Percentiles rank a stretch among this genome's conserved stretches.
phyloP scores from a whole-genome alignment of 1,140 invertebrate species.

The Acromyrmex heyeri region DNA sequence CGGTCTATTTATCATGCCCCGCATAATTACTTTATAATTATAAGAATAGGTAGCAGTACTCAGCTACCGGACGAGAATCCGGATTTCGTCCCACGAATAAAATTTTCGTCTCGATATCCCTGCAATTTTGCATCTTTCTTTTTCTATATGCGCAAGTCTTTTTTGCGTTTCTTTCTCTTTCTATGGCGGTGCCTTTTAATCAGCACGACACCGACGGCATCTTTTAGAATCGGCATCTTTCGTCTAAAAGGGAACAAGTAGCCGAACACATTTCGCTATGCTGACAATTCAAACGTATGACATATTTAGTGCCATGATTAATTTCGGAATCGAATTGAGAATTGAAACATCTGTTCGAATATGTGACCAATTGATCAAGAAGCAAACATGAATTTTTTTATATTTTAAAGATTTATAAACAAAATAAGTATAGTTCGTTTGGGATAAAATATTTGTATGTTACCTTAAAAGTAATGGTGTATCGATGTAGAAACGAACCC shows the following conservation, averaged over 20 bases:
- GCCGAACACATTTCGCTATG: slow-evolving; percentile 17
- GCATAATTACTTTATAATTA: slow-evolving; percentile 82
- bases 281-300: not conserved
- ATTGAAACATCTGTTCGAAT: not conserved
- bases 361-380: not conserved
- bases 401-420: not conserved
- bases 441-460: slow-evolving; percentile 65
- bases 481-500: slow-evolving; percentile 98
- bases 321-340: slow-evolving; percentile 61
- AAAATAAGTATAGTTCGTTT: not conserved
- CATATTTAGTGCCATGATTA: slow-evolving; percentile 57
- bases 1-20: slow-evolving; percentile 79
- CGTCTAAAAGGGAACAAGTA: slow-evolving; percentile 39
- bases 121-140: slow-evolving; percentile 4
- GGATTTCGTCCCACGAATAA: slow-evolving; percentile 65
- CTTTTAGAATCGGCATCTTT: not conserved
- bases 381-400: not conserved
- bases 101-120: not conserved
- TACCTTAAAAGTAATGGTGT: slow-evolving; percentile 93
- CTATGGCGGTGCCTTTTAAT: slow-evolving; percentile 44
- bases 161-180: not conserved
- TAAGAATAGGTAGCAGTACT: slow-evolving; percentile 77
- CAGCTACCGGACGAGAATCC: slow-evolving; percentile 77
- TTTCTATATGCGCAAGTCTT: not conserved
- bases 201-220: slow-evolving; percentile 38